Evolutionary conservation across 2,113 vertebrate species (phyloP), one percentile per base, ranked within the genome.

Genomic region (Synodontis membranacea): DNA sequence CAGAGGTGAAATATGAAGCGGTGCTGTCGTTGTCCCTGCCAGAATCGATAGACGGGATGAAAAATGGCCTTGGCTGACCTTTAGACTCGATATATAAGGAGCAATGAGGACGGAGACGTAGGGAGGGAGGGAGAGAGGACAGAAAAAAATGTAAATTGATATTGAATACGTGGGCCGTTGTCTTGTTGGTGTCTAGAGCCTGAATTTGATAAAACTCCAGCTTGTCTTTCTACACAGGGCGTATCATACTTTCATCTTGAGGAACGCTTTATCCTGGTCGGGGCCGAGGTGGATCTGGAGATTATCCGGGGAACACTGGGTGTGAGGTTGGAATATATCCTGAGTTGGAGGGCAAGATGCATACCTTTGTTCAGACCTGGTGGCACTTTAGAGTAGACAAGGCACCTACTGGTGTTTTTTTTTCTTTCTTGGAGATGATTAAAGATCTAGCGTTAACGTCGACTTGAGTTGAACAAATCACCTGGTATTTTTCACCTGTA

Each of bases 41-140:
- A 66, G 54, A 81, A 86, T 89, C 86, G 70, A 86, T 84, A 88
- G 75, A 80, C 37, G 56, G 80, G 42, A 86, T 89, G 83, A 89
- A 88, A 86, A 56, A 88, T 62, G 60, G 44, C 56, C 80, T 86
- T 64, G 58, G 75, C 74, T 86, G 79, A 66, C 64, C 75, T 84
- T 89, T 62, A 80, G 34, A 86, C 25, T 62, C 8, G 50, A 80
- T 87, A 86, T 83, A 83, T 87, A 60, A 80, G 86, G 34, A 37
- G 37, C 2, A 54, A 74, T 85, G 50, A 85, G 42, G 44, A 28
- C 21, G 50, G 39, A 42, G 80, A 46, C 46, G 46, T 12, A 37
- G 31, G 19, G 39, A 64, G 62, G 31, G 42, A 42, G 79, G 15
- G 23, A 54, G 34, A 31, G 19, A 15, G 50, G 54, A 79, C 34